Conservation (phyloP, 2,113 vertebrate species). For the Vanacampus margaritifer region DNA sequence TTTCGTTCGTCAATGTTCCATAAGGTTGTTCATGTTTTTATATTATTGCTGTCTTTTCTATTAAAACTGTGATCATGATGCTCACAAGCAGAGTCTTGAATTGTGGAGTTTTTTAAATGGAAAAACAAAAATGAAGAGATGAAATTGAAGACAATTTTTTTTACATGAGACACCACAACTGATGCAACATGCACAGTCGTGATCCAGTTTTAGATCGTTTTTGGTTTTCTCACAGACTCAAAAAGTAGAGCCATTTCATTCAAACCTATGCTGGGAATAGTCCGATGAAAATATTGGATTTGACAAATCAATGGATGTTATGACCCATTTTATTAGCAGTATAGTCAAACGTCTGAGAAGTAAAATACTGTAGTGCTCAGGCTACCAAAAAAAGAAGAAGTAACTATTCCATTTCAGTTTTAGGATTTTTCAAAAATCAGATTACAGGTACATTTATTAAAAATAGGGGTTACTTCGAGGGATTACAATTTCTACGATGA, state of each 20-base stretch:
- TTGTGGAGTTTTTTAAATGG: background rate
- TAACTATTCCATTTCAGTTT: too few relatives aligned
- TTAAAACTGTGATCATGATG: slow-evolving; percentile 44
- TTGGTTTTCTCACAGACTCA: background rate
- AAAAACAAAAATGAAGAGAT: background rate
- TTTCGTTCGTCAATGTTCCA: slow-evolving; percentile 35
- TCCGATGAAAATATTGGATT: background rate
- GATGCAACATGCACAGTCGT: background rate
- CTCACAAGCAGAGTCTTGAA: background rate
- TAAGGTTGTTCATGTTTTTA: slow-evolving; percentile 51
- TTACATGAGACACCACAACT: background rate
- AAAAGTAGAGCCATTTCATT: background rate
- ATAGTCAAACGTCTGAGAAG: background rate
- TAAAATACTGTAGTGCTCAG: too few relatives aligned
- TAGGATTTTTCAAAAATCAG: too few relatives aligned
- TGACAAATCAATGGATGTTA: background rate
- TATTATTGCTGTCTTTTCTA: slow-evolving; percentile 52
- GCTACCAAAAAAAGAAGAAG: too few relatives aligned
- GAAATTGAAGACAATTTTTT: too few relatives aligned
- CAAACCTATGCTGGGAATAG: background rate
- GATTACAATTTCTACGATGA: too few relatives aligned
- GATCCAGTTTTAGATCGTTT: background rate
- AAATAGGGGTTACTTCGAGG: too few relatives aligned
- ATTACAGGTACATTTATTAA: too few relatives aligned
- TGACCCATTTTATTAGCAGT: background rate